Evolutionary conservation across 2,888 invertebrate species (phyloP).

Genomic region (Lymantria monacha): DNA sequence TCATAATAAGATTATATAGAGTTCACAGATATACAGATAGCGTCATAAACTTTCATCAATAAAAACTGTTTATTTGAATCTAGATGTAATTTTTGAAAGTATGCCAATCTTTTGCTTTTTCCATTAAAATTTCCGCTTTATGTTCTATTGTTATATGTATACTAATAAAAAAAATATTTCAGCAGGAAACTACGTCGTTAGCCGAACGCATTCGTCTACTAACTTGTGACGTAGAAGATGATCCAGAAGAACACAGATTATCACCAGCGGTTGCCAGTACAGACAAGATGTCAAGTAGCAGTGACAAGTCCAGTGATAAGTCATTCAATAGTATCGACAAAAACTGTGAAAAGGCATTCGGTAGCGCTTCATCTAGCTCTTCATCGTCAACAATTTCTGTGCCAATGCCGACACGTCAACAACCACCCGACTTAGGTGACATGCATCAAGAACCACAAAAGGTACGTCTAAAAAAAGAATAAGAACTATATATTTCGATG

Average conservation of each 20-base stretch:
- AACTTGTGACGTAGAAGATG: constrained; percentile 92
- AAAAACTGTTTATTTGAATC: no score
- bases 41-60: no score
- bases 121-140: no score
- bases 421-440: constrained; percentile 69
- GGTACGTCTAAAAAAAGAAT: constrained; percentile 31
- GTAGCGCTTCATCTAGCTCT: constrained; percentile 74
- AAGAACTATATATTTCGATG: neutral
- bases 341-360: constrained; percentile 77
- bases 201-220: constrained; percentile 93
- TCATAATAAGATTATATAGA: no score
- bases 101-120: no score
- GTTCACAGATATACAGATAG: no score
- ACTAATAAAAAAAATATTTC: constrained; percentile 6
- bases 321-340: constrained; percentile 83
- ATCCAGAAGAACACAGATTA: constrained; percentile 76
- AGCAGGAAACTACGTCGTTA: constrained; percentile 88
- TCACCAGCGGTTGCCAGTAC: constrained; percentile 86
- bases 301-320: constrained; percentile 63
- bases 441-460: constrained; percentile 69
- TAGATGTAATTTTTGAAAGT: no score
- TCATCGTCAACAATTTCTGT: constrained; percentile 69
- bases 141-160: no score
- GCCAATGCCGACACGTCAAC: constrained; percentile 57
- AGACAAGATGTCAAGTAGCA: constrained; percentile 84